Evolutionary conservation across 2,797 vertebrate species (phyloP).

Genomic region (Novumbra hubbsi): DNA sequence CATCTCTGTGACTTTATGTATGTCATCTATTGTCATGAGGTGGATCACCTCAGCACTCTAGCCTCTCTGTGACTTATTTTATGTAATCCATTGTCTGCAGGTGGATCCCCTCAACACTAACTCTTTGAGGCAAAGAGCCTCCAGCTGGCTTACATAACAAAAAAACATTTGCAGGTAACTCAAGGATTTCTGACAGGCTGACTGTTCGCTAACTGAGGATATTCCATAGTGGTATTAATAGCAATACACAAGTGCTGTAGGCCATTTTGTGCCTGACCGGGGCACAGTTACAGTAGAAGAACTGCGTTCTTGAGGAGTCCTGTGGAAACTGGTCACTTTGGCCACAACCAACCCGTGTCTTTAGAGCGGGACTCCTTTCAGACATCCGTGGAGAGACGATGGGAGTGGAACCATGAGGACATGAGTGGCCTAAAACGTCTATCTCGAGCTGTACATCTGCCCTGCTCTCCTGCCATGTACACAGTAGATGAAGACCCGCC

Average conservation of each 20-base stretch:
- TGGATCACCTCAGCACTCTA: too few species aligned
- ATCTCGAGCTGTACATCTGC: constrained; percentile 33
- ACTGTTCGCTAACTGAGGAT: too few species aligned
- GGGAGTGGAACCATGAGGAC: constrained; percentile 31
- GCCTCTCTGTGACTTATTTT: too few species aligned
- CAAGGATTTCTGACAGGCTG: too few species aligned
- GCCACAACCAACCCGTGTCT: constrained; percentile 2
- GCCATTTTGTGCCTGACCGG: constrained; percentile 10
- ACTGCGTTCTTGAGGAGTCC: constrained; percentile 36
- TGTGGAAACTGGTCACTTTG: constrained; percentile 30
- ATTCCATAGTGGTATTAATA: too few species aligned
- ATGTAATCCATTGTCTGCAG: too few species aligned
- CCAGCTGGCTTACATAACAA: too few species aligned
- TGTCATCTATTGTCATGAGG: too few species aligned
- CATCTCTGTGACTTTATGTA: too few species aligned
- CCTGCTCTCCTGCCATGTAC: constrained; percentile 23
- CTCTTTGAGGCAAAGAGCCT: too few species aligned
- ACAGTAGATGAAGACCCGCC: constrained; percentile 31
- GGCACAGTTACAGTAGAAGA: constrained; percentile 23
- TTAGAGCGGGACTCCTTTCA: constrained; percentile 8
- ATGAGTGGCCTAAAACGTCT: constrained; percentile 26
- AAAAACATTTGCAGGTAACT: too few species aligned
- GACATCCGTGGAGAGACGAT: constrained; percentile 32
- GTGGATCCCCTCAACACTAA: too few species aligned
- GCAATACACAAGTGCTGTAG: neutral